These are phyloP conservation scores for Epinotia brunnichana DNA, from an alignment of 2,888 invertebrate genomes.

Conservation along the genomic window DNA sequence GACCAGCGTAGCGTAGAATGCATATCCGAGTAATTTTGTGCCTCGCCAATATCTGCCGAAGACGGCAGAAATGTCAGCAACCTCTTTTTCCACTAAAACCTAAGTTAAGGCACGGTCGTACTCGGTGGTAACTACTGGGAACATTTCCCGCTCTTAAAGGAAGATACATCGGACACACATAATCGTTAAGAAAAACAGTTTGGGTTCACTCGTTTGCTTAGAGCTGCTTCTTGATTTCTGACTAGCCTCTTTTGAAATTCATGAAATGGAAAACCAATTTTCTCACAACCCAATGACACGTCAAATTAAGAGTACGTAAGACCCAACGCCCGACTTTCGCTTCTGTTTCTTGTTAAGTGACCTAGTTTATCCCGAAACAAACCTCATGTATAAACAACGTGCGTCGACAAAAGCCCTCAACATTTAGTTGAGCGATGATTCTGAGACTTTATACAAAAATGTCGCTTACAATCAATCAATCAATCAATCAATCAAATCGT, in stretches of 20 bases:
- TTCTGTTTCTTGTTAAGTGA: background rate
- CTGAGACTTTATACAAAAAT: no score
- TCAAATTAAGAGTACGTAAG: background rate
- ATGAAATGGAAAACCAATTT: background rate
- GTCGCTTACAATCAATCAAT: no score
- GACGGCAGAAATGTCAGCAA: constrained; percentile 4
- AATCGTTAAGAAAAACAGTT: no score
- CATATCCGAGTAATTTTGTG: constrained; percentile 22
- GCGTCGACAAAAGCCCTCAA: no score
- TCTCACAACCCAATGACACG: background rate
- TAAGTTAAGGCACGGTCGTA: no score
- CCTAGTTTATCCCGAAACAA: background rate
- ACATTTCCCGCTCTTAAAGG: no score
- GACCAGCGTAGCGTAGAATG: constrained; percentile 8
- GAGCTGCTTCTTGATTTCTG: background rate
- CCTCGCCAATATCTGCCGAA: constrained; percentile 7
- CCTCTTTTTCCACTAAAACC: background rate
- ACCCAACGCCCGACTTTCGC: background rate
- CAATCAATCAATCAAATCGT: no score
- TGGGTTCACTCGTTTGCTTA: no score
- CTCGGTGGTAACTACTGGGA: no score
- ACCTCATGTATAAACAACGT: background rate
- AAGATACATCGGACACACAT: no score
- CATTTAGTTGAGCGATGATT: no score
- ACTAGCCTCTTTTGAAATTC: background rate